Base-by-base conservation (phyloP, 2,888 invertebrate genomes). In the Eurois occulta region DNA sequence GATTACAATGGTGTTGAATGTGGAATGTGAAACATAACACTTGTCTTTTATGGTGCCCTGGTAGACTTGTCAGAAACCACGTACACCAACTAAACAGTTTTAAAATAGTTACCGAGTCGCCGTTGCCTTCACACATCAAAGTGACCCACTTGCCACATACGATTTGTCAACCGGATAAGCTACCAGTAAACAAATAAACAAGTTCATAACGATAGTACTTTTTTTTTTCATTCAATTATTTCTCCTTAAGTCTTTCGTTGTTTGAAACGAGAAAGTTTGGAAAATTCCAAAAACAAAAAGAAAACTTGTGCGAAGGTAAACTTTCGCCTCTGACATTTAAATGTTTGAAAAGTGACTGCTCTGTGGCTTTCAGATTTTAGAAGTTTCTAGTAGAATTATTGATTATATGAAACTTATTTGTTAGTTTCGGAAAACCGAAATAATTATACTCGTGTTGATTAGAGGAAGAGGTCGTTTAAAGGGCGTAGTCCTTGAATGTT, bases 241-340 rank as follows among this genome's bases (percentile, higher is more conserved):
- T 60, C 5, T 46, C 13, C 18, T 2, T 0, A 24, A 52, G n/a
- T 62, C 32, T 66, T 55, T 55, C n/a, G 43, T 64, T 68, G 28
- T 60, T 18, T 13, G 24, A 65, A 82, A 73, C 67, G 38, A 28
- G 75, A 78, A 80, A 71, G 64, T 67, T 77, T 62, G 38, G 60
- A 35, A 77, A 79, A 84, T 46, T 69, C 13, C 52, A 58, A 58
- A 68, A 48, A 75, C 73, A 48, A 69, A 73, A 41, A 64, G 76
- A 75, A 79, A 84, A 78, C 73, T 73, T 80, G 46, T 74, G 38
- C 32, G n/a, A 67, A 75, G 73, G 65, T 84, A 80, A 78, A 84
- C 72, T 81, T 87, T 86, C 68, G 74, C 80, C 78, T 87, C 81
- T 78, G 75, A 80, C 78, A 78, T 81, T 86, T 72, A 75, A 84